A percentile compares a stretch with the other conserved stretches of the same genome.
Evolutionary conservation across 2,113 vertebrate species (phyloP).

Genomic region (Leucoraja erinaceus): DNA sequence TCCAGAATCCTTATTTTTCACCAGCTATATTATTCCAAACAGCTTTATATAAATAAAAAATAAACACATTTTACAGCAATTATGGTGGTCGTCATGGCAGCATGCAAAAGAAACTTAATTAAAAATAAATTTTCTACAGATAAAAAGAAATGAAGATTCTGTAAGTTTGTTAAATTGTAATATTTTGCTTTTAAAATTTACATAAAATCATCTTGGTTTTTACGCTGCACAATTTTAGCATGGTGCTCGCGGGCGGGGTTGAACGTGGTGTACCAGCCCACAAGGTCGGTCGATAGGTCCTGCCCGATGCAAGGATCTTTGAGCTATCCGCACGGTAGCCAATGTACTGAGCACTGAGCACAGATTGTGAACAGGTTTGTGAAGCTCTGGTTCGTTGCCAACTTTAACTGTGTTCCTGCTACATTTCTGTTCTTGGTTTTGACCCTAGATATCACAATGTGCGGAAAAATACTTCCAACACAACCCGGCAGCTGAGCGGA

Average conservation of each 20-base stretch:
- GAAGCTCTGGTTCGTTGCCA: neutral
- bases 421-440: neutral
- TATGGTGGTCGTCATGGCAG: neutral
- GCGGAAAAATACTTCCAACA: too few species aligned
- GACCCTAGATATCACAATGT: neutral
- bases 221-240: neutral
- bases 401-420: neutral
- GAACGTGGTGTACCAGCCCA: neutral
- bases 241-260: neutral
- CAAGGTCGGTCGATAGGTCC: neutral
- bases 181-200: neutral
- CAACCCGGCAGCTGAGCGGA: too few species aligned
- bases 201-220: neutral
- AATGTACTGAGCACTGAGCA: neutral
- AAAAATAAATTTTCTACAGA: conserved; percentile 28
- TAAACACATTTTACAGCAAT: neutral
- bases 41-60: neutral
- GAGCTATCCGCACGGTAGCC: neutral
- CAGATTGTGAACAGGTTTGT: too few species aligned
- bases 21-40: neutral
- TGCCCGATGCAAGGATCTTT: neutral
- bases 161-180: neutral
- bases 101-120: neutral
- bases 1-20: neutral
- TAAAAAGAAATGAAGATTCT: neutral